Conservation (phyloP, 2,113 vertebrate genomes). For the Aegithalos caudatus region DNA sequence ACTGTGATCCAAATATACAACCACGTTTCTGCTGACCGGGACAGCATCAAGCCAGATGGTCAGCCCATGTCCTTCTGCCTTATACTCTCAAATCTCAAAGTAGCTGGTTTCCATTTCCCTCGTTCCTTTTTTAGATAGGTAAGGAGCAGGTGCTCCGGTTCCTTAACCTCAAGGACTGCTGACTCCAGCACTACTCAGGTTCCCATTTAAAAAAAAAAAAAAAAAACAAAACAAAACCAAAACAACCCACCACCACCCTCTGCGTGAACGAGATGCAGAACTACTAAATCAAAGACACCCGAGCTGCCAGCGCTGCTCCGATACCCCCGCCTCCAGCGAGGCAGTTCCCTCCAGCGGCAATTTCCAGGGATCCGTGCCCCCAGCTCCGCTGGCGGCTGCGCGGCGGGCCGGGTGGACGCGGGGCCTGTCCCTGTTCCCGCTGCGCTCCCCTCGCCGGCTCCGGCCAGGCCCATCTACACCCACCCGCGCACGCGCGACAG, state of each 20-base stretch:
- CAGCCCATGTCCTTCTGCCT: neutral
- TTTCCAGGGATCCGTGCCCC: accelerated
- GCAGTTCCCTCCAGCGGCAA: neutral
- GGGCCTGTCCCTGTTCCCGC: neutral
- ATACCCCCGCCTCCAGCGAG: accelerated
- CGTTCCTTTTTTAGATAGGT: slow-evolving; percentile 64
- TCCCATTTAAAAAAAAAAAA: slow-evolving; percentile 24
- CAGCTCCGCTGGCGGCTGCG: accelerated
- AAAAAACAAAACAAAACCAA: too few species aligned
- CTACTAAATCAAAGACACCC: neutral
- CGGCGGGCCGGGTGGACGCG: accelerated
- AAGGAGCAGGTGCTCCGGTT: slow-evolving; percentile 61
- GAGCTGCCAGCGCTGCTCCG: neutral
- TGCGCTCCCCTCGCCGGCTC: accelerated
- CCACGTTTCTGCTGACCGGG: neutral
- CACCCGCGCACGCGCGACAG: neutral
- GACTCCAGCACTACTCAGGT: neutral
- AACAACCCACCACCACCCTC: too few species aligned
- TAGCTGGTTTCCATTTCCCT: neutral
- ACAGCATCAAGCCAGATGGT: neutral
- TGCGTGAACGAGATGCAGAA: neutral
- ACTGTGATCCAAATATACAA: neutral
- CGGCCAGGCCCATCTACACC: neutral
- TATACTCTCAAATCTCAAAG: neutral
- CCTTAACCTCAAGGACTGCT: neutral